Percentiles rank a stretch among this genome's conserved stretches.
phyloP scores from a whole-genome alignment of 1,140 invertebrate genomes.

The Brachionus paranguensis region DNA sequence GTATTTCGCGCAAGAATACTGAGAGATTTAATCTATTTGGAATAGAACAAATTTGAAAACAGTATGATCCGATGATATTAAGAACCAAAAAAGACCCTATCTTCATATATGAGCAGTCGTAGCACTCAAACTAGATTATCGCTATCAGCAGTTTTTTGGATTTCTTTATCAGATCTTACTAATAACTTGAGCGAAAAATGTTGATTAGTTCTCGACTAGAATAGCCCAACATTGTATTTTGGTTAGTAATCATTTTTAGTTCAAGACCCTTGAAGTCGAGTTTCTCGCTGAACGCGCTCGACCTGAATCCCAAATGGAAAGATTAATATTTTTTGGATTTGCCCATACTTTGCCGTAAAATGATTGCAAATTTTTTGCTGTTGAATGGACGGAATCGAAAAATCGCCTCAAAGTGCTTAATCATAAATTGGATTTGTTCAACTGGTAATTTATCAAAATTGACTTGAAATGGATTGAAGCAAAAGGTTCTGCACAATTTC shows the following conservation, averaged over 20 bases:
- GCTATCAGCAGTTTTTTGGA: not conserved
- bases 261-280: not conserved
- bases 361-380: not conserved
- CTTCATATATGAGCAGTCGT: not conserved
- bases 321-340: not conserved
- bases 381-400: not conserved
- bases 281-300: not conserved
- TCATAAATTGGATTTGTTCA: not conserved
- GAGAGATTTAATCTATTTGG: not conserved
- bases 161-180: not conserved
- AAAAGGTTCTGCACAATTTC: not conserved
- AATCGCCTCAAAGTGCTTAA: not conserved
- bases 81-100: not conserved
- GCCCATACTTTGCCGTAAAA: not conserved
- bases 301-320: not conserved
- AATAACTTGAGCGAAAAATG: not conserved
- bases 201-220: not conserved
- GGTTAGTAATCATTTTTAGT: not conserved
- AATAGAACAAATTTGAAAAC: not conserved
- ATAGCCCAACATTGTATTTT: not conserved
- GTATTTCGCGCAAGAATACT: not conserved
- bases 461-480: not conserved
- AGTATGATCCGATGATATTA: not conserved
- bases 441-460: not conserved
- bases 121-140: not conserved